A percentile compares a stretch with the other conserved stretches of the same genome.
Conservation (phyloP, 2,797 vertebrate species). For the Passerculus sandwichensis region DNA sequence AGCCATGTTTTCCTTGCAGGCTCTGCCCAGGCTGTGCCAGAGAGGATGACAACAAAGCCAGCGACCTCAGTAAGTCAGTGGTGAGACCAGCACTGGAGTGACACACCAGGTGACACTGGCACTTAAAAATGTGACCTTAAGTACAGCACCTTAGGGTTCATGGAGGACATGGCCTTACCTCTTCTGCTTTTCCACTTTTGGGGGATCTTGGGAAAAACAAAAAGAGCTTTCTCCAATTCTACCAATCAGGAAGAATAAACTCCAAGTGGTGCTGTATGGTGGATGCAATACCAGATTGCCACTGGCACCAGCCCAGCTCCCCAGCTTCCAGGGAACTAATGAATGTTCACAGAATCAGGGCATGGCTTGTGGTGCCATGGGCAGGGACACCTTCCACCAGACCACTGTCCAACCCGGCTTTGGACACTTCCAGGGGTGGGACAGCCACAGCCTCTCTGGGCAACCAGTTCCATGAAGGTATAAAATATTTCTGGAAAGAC, state of each 20-base stretch:
- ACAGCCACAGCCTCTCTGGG: neutral
- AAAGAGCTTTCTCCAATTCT: neutral
- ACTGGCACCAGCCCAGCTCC: neutral
- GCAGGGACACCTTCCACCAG: neutral
- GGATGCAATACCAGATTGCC: neutral
- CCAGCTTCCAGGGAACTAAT: neutral
- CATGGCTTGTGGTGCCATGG: neutral
- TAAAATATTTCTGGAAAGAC: neutral
- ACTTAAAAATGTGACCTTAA: neutral
- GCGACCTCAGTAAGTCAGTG: neutral
- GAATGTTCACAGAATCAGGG: neutral
- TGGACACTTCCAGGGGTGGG: neutral
- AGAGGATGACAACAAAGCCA: neutral
- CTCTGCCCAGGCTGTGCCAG: neutral
- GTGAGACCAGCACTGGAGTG: neutral
- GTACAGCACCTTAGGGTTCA: fast-evolving
- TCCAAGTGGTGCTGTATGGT: neutral
- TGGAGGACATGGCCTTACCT: neutral
- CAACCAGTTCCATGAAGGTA: neutral
- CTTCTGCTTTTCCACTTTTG: neutral
- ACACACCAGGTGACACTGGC: neutral
- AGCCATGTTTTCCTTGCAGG: neutral
- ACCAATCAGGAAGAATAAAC: neutral
- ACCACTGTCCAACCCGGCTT: neutral
- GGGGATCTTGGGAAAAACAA: neutral